Conservation (phyloP, 1,140 invertebrate genomes). For the Drosophila repletoides region DNA sequence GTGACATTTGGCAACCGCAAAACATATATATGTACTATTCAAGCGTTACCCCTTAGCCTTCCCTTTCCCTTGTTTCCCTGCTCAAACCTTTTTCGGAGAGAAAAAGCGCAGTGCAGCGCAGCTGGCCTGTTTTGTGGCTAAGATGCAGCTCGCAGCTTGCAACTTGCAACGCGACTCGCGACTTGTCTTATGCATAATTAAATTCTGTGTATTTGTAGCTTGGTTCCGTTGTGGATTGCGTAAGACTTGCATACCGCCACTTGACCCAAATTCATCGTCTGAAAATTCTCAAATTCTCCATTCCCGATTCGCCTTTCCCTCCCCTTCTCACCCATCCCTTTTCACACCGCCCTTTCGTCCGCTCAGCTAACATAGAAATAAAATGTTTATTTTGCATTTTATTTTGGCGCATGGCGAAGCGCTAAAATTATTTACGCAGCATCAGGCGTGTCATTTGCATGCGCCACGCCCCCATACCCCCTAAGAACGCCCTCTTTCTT, state of each 20-base stretch:
- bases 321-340: not conserved
- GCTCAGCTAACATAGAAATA: constrained; percentile 57
- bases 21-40: no score
- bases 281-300: no score
- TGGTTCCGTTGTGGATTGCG: constrained; percentile 27
- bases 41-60: no score
- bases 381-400: constrained; percentile 80
- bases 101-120: constrained; percentile 39
- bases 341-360: not conserved
- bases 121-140: constrained; percentile 36
- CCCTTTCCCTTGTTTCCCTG: constrained; percentile 2
- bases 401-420: constrained; percentile 66
- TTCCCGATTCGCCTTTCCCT: not conserved
- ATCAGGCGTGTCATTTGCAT: constrained; percentile 78
- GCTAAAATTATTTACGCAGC: constrained; percentile 79
- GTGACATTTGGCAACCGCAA: constrained; percentile 60
- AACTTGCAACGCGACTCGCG: constrained; percentile 16
- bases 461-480: constrained; percentile 51
- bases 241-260: constrained; percentile 42
- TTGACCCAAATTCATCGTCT: constrained; percentile 62
- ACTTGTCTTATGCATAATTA: constrained; percentile 52
- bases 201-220: constrained; percentile 44
- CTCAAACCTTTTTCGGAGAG: no score
- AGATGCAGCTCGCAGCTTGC: not conserved
- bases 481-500: not conserved